Evolutionary conservation across 2,113 vertebrate species (phyloP), one percentile per base, ranked within the genome.

Genomic region (Melanerpes aurifrons): DNA sequence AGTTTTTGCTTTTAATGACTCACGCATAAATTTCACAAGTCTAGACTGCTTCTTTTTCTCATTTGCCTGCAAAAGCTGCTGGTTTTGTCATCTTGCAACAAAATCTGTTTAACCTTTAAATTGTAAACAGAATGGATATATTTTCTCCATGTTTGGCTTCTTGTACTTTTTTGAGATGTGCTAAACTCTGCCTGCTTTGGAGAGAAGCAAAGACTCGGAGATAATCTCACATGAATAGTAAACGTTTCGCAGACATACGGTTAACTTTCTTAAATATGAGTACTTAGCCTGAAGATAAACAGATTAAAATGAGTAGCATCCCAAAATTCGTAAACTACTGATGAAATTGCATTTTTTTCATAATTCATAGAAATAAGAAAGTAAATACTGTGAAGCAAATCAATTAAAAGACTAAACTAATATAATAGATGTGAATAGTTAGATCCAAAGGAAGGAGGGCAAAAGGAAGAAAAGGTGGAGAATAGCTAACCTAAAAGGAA

Each of bases 191-290:
- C 16, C 45, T 50, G 4, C 13, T 78, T 78, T 45, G 47, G 14
- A 85, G 47, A 59, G 40, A 26, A 47, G 35, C 50, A 82, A 76
- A 32, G 10, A 4, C 58, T 86, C 70, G 5, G 31, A 7, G 66
- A 13, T 31, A 22, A n/a, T 43, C 50, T 22, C 22, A 37, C 0
- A 0, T n/a, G 4, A 67, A 29, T 35, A 25, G 4, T 32, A 29
- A 50, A 53, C 3, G 3, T 57, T 81, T 68, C 1, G 3, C 20
- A 68, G 2, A 3, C 0, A 0, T 21, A 2, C 32, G 64, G 15
- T 17, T 50, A 69, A 14, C 40, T 58, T 48, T 48, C 12, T 83
- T 16, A 26, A n/a, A 18, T 15, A 5, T 0, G 15, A 29, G 2
- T 37, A 6, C 3, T 32, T 63, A 58, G 43, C 68, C 50, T 77